Evolutionary conservation across 2,797 vertebrate species (phyloP).

Genomic region (Arnoldichthys spilopterus): DNA sequence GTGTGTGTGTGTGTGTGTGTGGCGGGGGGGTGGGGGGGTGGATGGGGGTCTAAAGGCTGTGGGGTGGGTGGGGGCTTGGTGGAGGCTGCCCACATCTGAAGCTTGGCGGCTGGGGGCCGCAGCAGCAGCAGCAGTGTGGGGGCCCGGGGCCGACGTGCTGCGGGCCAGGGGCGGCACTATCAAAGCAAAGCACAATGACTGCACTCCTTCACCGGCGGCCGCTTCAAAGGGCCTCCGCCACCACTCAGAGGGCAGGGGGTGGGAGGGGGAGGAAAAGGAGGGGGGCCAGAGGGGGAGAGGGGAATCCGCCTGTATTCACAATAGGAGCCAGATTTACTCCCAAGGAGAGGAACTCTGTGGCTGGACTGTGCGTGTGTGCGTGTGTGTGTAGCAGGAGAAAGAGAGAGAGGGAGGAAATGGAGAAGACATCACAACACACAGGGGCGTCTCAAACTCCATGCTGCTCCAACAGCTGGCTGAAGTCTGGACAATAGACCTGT

Average conservation of each 20-base stretch:
- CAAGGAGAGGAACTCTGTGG: conserved; percentile 54
- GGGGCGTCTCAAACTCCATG: conserved; percentile 69
- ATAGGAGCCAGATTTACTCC: conserved; percentile 70
- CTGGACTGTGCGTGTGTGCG: conserved; percentile 42
- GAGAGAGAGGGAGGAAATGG: conserved; percentile 56
- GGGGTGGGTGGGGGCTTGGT: conserved; percentile 61
- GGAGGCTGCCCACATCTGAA: conserved; percentile 89
- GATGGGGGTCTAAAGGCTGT: conserved; percentile 50
- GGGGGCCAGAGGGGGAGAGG: conserved; percentile 61
- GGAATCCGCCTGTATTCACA: conserved; percentile 70
- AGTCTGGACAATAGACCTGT: conserved; percentile 68
- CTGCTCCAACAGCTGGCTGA: conserved; percentile 71
- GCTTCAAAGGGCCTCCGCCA: conserved; percentile 87
- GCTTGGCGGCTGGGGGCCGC: conserved; percentile 79
- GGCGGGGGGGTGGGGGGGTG: conserved; percentile 39
- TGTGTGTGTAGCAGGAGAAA: conserved; percentile 47
- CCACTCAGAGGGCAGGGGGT: conserved; percentile 72
- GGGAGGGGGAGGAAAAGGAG: conserved; percentile 54
- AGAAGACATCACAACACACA: conserved; percentile 58
- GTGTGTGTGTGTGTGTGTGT: conserved; percentile 53
- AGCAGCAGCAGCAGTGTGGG: conserved; percentile 80
- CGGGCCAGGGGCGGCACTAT: conserved; percentile 78
- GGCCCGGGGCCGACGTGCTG: conserved; percentile 77
- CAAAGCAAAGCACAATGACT: conserved; percentile 87
- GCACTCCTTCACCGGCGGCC: conserved; percentile 82